These are phyloP conservation scores for Eulemur macaco DNA, from an alignment of 2,113 vertebrate genomes.

Conservation along the genomic window DNA sequence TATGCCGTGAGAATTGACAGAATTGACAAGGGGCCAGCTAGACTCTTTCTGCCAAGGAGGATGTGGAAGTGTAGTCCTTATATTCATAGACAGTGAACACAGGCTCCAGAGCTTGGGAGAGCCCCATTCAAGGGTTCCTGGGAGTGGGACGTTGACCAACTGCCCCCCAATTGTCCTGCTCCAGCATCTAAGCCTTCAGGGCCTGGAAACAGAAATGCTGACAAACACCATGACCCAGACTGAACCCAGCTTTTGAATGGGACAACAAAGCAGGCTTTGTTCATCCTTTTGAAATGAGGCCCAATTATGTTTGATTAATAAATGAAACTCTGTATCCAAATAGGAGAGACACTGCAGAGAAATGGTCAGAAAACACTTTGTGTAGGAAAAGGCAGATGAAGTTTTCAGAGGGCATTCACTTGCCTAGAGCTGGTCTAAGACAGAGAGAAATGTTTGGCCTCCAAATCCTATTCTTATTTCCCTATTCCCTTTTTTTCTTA, in stretches of 20 bases:
- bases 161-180: conserved; percentile 30
- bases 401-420: conserved; percentile 41
- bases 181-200: neutral
- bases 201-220: conserved; percentile 53
- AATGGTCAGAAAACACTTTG: conserved; percentile 57
- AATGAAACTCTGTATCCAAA: conserved; percentile 73
- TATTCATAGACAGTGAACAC: conserved; percentile 10
- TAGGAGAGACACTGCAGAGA: conserved; percentile 51
- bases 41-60: conserved; percentile 16
- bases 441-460: neutral
- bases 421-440: conserved; percentile 7
- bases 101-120: neutral
- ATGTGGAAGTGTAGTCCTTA: neutral
- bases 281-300: conserved; percentile 71
- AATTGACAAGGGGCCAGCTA: conserved; percentile 8
- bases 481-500: conserved; percentile 52
- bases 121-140: conserved; percentile 43
- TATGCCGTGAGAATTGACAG: conserved; percentile 39
- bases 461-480: conserved; percentile 45
- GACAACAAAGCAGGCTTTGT: conserved; percentile 74
- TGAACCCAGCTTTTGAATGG: conserved; percentile 64
- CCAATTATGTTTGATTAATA: conserved; percentile 80
- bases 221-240: conserved; percentile 65
- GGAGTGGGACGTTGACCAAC: conserved; percentile 62
- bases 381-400: conserved; percentile 38